A percentile compares a stretch with the other conserved stretches of the same genome.
phyloP scores from a whole-genome alignment of 2,797 vertebrate species.

The Chaenodraco wilsoni region DNA sequence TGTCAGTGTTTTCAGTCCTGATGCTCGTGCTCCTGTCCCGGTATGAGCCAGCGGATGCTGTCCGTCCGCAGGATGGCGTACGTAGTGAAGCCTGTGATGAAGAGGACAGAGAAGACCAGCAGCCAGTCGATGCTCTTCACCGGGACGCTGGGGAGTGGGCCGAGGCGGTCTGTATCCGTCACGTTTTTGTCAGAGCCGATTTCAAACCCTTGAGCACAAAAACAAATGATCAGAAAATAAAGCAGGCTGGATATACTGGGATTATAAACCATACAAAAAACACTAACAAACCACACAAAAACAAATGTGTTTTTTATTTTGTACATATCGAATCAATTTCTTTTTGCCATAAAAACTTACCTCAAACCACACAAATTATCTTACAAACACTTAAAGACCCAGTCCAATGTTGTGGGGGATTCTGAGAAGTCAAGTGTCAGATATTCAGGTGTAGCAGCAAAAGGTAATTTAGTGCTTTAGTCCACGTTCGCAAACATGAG shows the following conservation, averaged over 20 bases:
- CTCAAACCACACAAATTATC: neutral
- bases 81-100: constrained; percentile 89
- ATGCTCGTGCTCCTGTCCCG: constrained; percentile 95
- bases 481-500: no score
- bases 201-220: constrained; percentile 87
- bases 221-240: neutral
- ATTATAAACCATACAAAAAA: no score
- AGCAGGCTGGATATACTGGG: neutral
- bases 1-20: constrained; percentile 84
- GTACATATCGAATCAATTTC: neutral
- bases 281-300: neutral
- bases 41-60: constrained; percentile 95
- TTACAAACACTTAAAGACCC: neutral
- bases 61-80: constrained; percentile 93
- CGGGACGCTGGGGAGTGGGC: constrained; percentile 89
- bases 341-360: neutral
- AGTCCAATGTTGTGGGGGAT: no score
- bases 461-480: no score
- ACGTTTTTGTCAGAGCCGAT: constrained; percentile 83
- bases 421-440: neutral
- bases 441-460: neutral
- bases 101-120: constrained; percentile 94
- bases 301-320: neutral
- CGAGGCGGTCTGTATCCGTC: constrained; percentile 84
- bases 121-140: constrained; percentile 94